A percentile compares a stretch with the other conserved stretches of the same genome.
Conservation (phyloP, 2,113 vertebrate genomes). For the Morone chrysops region DNA sequence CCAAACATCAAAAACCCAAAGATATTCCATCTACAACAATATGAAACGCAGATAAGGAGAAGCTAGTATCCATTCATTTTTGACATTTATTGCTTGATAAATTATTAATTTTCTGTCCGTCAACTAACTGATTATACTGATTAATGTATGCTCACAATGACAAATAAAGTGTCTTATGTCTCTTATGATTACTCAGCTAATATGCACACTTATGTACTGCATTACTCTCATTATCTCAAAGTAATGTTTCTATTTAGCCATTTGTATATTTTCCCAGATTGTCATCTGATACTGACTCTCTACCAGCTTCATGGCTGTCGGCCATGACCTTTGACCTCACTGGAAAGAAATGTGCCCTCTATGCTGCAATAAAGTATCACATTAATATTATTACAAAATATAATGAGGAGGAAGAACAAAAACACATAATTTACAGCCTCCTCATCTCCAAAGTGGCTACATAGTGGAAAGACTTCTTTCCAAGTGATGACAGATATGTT, state of each 20-base stretch:
- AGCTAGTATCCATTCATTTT: neutral
- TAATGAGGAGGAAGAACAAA: neutral
- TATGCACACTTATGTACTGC: neutral
- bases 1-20: too few species aligned
- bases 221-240: neutral
- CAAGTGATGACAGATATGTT: constrained; percentile 2
- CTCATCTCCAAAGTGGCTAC: neutral
- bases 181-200: too few species aligned
- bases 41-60: neutral
- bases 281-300: neutral
- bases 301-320: neutral
- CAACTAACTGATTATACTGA: too few species aligned
- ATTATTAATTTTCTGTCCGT: neutral
- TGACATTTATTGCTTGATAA: neutral
- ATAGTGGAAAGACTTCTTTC: constrained; percentile 11
- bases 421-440: constrained; percentile 9
- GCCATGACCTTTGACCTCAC: constrained; percentile 22
- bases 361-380: constrained; percentile 21
- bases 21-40: neutral
- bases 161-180: too few species aligned
- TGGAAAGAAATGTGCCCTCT: neutral
- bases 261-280: neutral
- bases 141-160: too few species aligned
- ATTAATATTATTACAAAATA: constrained; percentile 14
- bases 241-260: neutral